phyloP scores from a whole-genome alignment of 53 echinoderm and acorn worm genomes.

The Hippasteria phrygiana region DNA sequence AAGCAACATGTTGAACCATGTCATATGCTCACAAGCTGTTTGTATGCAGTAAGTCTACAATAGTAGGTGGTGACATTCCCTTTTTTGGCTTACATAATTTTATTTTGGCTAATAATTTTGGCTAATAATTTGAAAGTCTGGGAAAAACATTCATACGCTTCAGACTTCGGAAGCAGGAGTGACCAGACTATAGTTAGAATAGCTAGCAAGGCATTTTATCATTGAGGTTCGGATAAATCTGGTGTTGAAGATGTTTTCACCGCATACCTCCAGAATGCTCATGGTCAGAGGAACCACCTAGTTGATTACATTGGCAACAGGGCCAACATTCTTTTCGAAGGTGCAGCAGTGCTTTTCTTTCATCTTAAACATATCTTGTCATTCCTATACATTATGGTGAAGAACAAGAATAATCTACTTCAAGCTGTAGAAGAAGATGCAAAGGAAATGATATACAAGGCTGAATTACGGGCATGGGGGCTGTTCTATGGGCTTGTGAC shows the following conservation, averaged over 20 bases:
- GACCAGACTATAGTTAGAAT: conserved; percentile 44
- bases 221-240: conserved; percentile 52
- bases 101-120: no score
- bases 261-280: conserved; percentile 5
- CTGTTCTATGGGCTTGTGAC: conserved; percentile 60
- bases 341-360: conserved; percentile 43
- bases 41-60: no score
- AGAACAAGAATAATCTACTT: conserved; percentile 42
- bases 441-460: conserved; percentile 35
- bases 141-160: conserved; percentile 61
- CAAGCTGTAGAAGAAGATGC: conserved; percentile 60
- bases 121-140: conserved; percentile 38
- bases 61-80: no score
- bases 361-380: conserved; percentile 47
- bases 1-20: no score
- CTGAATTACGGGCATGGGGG: conserved; percentile 65
- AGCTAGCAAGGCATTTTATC: conserved; percentile 69
- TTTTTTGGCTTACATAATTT: no score
- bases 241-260: conserved; percentile 65
- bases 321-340: conserved; percentile 69
- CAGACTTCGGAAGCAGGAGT: conserved; percentile 50
- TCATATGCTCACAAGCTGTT: no score
- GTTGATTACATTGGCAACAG: conserved; percentile 73
- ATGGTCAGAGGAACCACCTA: conserved; percentile 19
- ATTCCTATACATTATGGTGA: conserved; percentile 20